Base-by-base conservation (phyloP, 2,888 invertebrate species). In the Drosophila mimica region DNA sequence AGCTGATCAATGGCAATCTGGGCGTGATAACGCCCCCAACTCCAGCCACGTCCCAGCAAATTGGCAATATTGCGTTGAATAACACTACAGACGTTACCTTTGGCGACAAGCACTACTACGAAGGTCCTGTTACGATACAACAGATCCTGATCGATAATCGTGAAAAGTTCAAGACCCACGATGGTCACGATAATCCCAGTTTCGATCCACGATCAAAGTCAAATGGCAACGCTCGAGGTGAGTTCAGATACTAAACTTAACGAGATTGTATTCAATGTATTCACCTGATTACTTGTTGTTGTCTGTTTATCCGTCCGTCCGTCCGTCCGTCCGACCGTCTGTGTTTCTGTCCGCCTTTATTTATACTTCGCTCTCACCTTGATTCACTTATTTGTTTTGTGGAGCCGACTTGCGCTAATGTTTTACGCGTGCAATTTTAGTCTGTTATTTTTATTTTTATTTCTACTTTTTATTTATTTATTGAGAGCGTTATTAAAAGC, bases 41-140 rank as follows among this genome's bases (percentile, higher is more conserved):
- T 0, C 67, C 75, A 40, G 54, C 80, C 8, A 52, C 70, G 28
- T 67, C 80, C 4, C 93, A 94, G n/a, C 93, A 92, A 61, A 94
- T 95, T 79, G 95, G 95, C 57, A 95, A 94, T 86, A 94, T 96
- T 33, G 94, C 94, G 30, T 94, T 97, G 3, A 94, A 94, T 36
- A 95, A 96, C 83, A 96, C 96, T 0, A 94, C 94, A 33, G 95
- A 96, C 91, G 95, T 97, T 3, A 96, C 96, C 77, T 95, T 97
- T 81, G 97, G 97, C 0, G 96, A 96, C 83, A 96, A 96, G 84
- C 96, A 96, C 7, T 95, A 95, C 87, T 96, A 96, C 88, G 95
- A 96, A 89, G 96, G 96, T 8, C 96, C 96, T 53, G 96, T 97
- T 20, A 96, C 95, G 38, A 96, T 97, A 81, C 96, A 96, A 90